phyloP scores from a whole-genome alignment of 2,888 invertebrate species.

The Sepioteuthis lessoniana region DNA sequence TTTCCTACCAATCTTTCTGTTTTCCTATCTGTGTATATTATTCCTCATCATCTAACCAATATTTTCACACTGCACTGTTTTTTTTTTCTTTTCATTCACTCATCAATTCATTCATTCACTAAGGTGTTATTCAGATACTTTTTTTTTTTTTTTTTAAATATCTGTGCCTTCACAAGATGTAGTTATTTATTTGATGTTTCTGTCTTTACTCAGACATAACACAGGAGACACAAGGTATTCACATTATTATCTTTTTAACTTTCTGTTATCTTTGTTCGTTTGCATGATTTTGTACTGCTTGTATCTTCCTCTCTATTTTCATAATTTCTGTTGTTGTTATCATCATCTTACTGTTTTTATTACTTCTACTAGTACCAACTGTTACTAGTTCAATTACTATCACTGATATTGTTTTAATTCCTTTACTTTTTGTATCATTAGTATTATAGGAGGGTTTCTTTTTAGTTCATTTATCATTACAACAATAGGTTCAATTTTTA shows the following conservation, averaged over 20 bases:
- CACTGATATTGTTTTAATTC: not conserved
- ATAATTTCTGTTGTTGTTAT: not conserved
- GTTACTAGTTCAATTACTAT: no score
- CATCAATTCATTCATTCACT: not conserved
- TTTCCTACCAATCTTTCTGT: not conserved
- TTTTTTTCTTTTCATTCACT: not conserved
- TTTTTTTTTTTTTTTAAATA: not conserved
- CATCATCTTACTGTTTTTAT: not conserved
- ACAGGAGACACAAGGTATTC: not conserved
- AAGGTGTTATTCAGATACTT: not conserved
- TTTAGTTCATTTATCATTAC: no score
- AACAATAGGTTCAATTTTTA: no score
- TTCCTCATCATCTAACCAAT: no score
- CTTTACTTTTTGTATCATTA: not conserved
- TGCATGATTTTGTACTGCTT: not conserved
- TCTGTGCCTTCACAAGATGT: not conserved
- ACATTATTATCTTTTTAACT: not conserved
- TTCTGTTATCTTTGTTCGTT: not conserved
- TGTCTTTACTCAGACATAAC: constrained; percentile 33
- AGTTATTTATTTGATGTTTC: not conserved
- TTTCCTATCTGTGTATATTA: not conserved
- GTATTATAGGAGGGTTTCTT: no score
- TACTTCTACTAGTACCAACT: not conserved
- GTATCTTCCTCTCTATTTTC: not conserved
- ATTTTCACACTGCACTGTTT: not conserved